Evolutionary conservation across 2,888 invertebrate genomes (phyloP), one percentile per base, ranked within the genome.

Genomic region (Ommatoiulus sabulosus): DNA sequence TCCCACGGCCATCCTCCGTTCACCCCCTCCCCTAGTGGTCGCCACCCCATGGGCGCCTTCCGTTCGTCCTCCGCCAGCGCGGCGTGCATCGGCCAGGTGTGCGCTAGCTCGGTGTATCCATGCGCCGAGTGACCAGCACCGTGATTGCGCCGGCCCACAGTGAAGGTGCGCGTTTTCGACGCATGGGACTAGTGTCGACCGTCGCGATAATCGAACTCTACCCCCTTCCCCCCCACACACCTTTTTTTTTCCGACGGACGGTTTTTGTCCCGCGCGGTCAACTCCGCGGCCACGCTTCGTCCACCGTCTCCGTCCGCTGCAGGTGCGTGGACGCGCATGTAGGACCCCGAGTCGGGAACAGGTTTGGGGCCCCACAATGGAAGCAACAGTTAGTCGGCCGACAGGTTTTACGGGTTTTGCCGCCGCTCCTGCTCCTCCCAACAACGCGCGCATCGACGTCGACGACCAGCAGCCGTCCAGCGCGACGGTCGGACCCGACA

Each of bases 341-440:
- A 87, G 87, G 87, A 87, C 87, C 87, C 87, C 35, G 87, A 87
- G 87, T 87, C 46, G 87, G 87, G 87, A 87, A 87, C 87, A 48
- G 87, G 87, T 87, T 87, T 87, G 87, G 87, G 87, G 52, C 87
- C 87, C 87, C 46, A 87, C 87, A 87, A 87, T 87, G 87, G 87
- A 87, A 87, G 87, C 43, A 85, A 87, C 87, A 46, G 87, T 87
- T 20, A 87, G 48, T 87, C 44, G 87, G 87, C 87, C 87, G 87
- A 87, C 87, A 87, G 87, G 87, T 87, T 87, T 87, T 87, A 87
- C 87, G 35, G 46, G 87, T 87, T 87, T 87, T 87, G 87, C 35
- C n/a, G 85, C 46, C n/a, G 85, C 85, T 85, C 6, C 46, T 85
- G 85, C 48, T 87, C 35, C 87, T 46, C 87, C 87, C 87, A 87